Conservation (phyloP, 2,113 vertebrate species). For the Toxotes chatareus region DNA sequence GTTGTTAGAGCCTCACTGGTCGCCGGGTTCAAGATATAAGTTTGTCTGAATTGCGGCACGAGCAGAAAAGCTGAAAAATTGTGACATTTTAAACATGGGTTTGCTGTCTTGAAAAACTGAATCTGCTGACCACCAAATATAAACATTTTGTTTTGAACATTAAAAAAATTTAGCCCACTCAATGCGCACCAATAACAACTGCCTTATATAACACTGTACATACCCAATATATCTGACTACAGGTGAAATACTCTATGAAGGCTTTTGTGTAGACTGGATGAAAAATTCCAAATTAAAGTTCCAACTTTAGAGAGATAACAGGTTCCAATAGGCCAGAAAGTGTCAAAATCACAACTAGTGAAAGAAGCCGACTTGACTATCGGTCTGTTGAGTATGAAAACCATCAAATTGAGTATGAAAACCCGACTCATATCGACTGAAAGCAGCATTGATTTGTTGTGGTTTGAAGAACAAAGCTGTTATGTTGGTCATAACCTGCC, state of each 20-base stretch:
- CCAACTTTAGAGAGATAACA: neutral
- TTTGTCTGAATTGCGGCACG: neutral
- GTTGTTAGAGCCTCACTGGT: neutral
- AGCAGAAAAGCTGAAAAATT: too few relatives aligned
- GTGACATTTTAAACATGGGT: neutral
- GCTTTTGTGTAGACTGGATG: neutral
- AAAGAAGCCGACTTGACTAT: neutral
- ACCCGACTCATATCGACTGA: neutral
- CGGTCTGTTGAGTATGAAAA: too few relatives aligned
- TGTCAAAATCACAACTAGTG: neutral
- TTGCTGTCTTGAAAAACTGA: neutral
- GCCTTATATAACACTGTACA: neutral
- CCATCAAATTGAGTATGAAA: neutral
- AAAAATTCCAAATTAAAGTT: neutral
- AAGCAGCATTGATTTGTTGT: conserved; percentile 74
- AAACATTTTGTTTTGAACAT: neutral
- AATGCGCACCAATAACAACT: neutral
- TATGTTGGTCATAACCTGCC: conserved; percentile 64
- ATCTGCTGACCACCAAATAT: neutral
- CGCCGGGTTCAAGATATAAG: neutral
- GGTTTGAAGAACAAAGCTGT: conserved; percentile 75
- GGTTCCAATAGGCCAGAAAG: neutral
- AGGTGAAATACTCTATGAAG: neutral
- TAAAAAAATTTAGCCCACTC: neutral
- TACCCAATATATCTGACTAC: neutral